Percentiles rank a stretch among this genome's conserved stretches.
Evolutionary conservation across 2,113 vertebrate species (phyloP).

Genomic region (Python bivittatus): DNA sequence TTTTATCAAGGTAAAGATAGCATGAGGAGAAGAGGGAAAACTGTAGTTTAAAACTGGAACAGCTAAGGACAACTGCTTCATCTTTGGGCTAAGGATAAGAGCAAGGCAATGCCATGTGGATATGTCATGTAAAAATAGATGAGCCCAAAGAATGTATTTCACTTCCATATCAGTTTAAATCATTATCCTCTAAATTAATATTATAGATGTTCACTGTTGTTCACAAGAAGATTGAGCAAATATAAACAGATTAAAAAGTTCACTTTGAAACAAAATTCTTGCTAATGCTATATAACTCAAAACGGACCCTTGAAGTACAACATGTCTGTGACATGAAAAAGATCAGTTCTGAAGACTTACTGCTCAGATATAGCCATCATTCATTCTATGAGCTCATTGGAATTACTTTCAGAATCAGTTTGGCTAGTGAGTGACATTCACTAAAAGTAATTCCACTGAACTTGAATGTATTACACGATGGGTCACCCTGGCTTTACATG

Average conservation of each 20-base stretch:
- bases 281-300: background rate
- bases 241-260: background rate
- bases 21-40: background rate
- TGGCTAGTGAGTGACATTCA: background rate
- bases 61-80: background rate
- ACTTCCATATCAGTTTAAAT: background rate
- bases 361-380: background rate
- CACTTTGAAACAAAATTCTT: background rate
- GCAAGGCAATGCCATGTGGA: background rate
- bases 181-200: background rate
- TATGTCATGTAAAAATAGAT: background rate
- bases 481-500: background rate
- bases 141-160: background rate
- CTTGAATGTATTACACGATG: background rate
- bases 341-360: background rate
- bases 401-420: conserved; percentile 23
- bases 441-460: background rate
- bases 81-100: background rate
- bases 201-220: background rate
- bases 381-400: conserved; percentile 6
- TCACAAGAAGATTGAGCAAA: background rate
- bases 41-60: background rate
- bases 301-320: background rate
- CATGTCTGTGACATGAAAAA: background rate
- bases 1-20: background rate